These are phyloP conservation scores for Agrochola macilenta DNA, from an alignment of 2,888 invertebrate genomes.

Conservation along the genomic window DNA sequence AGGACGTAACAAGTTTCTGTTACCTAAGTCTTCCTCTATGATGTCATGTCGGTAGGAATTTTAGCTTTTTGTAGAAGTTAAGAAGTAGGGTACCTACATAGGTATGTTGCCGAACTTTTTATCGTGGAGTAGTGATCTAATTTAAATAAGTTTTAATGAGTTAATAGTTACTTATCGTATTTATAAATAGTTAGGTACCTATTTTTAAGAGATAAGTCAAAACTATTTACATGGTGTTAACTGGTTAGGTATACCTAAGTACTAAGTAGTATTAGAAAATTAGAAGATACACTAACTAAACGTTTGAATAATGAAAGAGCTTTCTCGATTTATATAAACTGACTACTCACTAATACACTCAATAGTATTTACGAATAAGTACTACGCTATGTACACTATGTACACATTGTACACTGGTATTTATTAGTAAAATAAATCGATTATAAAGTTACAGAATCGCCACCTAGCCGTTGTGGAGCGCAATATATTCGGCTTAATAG, in stretches of 20 bases:
- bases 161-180: not conserved
- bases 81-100: not conserved
- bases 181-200: not conserved
- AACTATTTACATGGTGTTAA: not conserved
- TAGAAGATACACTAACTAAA: not conserved
- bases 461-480: slow-evolving; percentile 71
- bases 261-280: not conserved
- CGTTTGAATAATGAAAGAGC: too few species aligned
- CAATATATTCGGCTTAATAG: slow-evolving; percentile 82
- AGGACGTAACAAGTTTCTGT: slow-evolving; percentile 38
- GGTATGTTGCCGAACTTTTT: not conserved
- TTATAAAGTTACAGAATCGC: slow-evolving; percentile 73
- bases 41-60: not conserved
- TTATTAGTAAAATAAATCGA: slow-evolving; percentile 73
- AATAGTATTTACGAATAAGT: not conserved
- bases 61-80: slow-evolving; percentile 3
- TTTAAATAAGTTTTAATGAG: not conserved
- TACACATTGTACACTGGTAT: not conserved
- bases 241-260: not conserved
- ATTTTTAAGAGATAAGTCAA: not conserved
- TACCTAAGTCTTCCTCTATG: slow-evolving; percentile 3
- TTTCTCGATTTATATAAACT: not conserved
- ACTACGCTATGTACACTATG: not conserved
- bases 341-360: too few species aligned
- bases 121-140: not conserved